These are phyloP conservation scores for Eupithecia tripunctaria DNA, from an alignment of 2,888 invertebrate species.

Conservation along the genomic window DNA sequence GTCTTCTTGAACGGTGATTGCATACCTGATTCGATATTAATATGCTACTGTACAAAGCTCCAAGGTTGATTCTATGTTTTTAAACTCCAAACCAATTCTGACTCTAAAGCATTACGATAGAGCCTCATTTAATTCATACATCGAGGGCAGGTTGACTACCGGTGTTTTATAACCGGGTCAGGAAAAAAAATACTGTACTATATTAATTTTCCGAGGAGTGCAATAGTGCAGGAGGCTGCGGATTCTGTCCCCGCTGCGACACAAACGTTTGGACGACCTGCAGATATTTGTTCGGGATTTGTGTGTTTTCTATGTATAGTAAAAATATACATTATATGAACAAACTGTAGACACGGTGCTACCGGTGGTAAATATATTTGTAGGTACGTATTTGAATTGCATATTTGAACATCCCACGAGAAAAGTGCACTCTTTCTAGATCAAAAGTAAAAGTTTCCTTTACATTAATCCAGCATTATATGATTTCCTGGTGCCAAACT, in stretches of 20 bases:
- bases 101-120: neutral
- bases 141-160: neutral
- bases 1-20: constrained; percentile 78
- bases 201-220: neutral
- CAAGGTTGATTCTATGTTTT: constrained; percentile 71
- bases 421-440: too few relatives aligned
- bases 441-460: too few relatives aligned
- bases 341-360: too few relatives aligned
- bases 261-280: neutral
- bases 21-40: constrained; percentile 79
- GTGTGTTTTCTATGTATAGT: neutral
- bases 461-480: too few relatives aligned
- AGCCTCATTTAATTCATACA: neutral
- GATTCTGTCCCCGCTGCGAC: neutral
- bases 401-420: too few relatives aligned
- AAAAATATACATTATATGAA: neutral
- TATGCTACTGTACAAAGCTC: constrained; percentile 71
- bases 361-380: too few relatives aligned
- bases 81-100: neutral
- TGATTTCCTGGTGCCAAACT: too few relatives aligned
- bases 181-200: neutral
- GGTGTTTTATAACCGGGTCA: neutral
- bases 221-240: too few relatives aligned
- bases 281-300: neutral
- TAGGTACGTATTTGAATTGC: too few relatives aligned